Conservation (phyloP, 2,888 invertebrate genomes). For the Lasioglossum vierecki region DNA sequence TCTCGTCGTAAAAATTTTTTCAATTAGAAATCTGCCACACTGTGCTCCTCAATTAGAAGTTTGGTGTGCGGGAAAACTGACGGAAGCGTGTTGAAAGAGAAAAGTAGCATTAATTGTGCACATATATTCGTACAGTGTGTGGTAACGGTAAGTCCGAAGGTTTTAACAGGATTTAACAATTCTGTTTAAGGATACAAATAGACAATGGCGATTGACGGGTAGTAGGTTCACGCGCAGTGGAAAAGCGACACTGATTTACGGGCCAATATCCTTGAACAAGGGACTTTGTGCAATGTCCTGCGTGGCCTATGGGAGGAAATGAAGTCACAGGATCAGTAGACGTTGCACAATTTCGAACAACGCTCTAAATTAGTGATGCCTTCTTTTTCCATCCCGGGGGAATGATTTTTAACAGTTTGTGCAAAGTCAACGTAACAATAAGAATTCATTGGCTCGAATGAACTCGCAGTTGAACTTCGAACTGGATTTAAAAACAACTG, state of each 20-base stretch:
- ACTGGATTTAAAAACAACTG: background rate
- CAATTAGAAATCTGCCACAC: background rate
- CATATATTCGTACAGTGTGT: background rate
- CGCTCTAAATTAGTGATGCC: background rate
- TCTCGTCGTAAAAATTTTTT: background rate
- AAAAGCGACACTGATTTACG: constrained; percentile 5
- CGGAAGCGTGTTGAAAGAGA: background rate
- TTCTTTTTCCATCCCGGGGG: background rate
- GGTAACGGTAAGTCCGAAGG: too few relatives aligned
- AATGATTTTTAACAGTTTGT: background rate
- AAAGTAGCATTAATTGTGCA: background rate
- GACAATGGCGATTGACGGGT: background rate
- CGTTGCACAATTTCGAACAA: constrained; percentile 9
- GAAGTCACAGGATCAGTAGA: background rate
- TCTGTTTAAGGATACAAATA: background rate
- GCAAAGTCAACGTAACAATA: background rate
- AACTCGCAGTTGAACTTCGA: background rate
- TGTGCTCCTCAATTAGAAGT: background rate
- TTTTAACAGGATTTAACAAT: background rate
- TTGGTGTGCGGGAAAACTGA: background rate
- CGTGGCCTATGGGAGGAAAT: background rate
- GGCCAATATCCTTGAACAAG: constrained; percentile 9
- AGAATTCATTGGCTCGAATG: background rate
- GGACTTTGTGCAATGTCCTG: background rate
- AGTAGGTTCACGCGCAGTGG: background rate